Evolutionary conservation across 2,797 vertebrate species (phyloP).

Genomic region (Uromys caudimaculatus): DNA sequence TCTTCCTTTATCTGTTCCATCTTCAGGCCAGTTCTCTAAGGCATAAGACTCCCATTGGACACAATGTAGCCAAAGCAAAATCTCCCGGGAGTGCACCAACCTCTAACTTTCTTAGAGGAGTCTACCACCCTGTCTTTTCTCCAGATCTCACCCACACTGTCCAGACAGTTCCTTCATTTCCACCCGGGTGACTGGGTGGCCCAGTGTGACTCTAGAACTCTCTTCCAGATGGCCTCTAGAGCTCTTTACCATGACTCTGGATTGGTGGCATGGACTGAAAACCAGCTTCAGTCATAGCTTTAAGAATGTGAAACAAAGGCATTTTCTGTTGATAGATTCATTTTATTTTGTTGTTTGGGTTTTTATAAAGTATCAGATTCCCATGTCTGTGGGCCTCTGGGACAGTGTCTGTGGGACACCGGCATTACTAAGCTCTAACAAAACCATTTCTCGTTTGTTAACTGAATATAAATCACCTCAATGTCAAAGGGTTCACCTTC

Average conservation of each 20-base stretch:
- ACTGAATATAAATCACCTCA: slow-evolving; percentile 26
- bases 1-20: neutral
- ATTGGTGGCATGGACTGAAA: neutral
- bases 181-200: neutral
- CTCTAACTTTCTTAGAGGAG: neutral
- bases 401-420: no score
- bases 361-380: neutral
- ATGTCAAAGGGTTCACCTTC: slow-evolving; percentile 6
- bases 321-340: slow-evolving; percentile 14
- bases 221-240: slow-evolving; percentile 47
- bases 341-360: neutral
- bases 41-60: neutral
- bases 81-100: neutral
- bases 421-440: slow-evolving; percentile 21
- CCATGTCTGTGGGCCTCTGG: neutral
- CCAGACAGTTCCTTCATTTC: slow-evolving; percentile 49
- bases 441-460: neutral
- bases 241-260: neutral
- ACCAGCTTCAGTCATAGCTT: neutral
- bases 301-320: neutral
- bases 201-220: slow-evolving; percentile 31
- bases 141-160: neutral
- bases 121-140: neutral
- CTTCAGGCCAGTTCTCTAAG: neutral
- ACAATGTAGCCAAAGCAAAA: neutral